Evolutionary conservation across 2,888 invertebrate species (phyloP), one percentile per base, ranked within the genome.

Genomic region (Clistopyga incitator): DNA sequence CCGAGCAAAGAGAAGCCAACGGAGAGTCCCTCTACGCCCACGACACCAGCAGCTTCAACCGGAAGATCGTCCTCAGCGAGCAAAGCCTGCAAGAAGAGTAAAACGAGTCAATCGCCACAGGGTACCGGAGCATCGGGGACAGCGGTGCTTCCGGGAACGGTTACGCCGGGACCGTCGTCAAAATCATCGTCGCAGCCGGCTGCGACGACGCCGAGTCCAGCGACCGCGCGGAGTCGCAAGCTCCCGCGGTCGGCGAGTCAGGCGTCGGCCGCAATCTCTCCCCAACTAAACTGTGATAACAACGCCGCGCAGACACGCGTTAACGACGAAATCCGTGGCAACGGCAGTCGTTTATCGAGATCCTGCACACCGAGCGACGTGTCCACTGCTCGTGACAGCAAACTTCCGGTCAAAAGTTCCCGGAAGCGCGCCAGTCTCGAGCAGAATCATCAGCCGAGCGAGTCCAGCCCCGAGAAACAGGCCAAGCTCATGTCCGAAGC

Each of bases 211-310:
- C 76, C 84, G 82, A 86, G 76, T 56, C 84, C 85, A 76, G 86
- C 85, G 65, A 68, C 76, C 68, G 42, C 75, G 71, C 65, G 82
- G 52, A 71, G 34, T 50, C 86, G 85, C 29, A 87, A 86, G 71
- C 56, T 85, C 56, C 84, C 86, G 29, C 78, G 85, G 79, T 81
- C 84, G 52, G 42, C 70, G 50, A 85, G 82, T 72, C 85, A 85
- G 54, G 52, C 81, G 8, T 59, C 59, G 38, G 45, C 78, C 70
- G 86, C 89, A 82, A 84, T 89, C 81, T 90, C 92, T 85, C 90
- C 90, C 85, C 91, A 92, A 90, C 89, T 90, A 85, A 92, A 92
- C 92, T 93, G 93, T 92, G 92, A 93, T 92, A 93, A 90, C 88
- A 85, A 82, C 50, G 59, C 42, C 15, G 38, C 61, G 10, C 23